Evolutionary conservation across 1,140 invertebrate species (phyloP).

Genomic region (Zaprionus camerounensis): DNA sequence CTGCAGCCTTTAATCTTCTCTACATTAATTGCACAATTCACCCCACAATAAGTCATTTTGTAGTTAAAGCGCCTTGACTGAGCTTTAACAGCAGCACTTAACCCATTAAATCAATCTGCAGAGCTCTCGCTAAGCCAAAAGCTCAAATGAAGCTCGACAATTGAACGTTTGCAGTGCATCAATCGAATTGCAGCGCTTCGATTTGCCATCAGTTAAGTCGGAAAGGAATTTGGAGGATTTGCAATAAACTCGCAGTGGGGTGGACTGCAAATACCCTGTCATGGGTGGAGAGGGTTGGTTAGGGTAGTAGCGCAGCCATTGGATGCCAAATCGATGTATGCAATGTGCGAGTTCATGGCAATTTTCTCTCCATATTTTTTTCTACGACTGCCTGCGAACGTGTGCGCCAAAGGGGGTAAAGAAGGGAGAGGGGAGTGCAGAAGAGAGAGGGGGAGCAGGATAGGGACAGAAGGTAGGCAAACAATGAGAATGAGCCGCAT

Average conservation of each 20-base stretch:
- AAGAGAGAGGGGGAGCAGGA: not conserved
- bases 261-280: slow-evolving; percentile 30
- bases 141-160: not conserved
- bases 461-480: not conserved
- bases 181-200: not conserved
- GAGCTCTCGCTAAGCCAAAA: slow-evolving; percentile 1
- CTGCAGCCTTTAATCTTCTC: not conserved
- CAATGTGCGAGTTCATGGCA: slow-evolving; percentile 47
- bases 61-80: not conserved
- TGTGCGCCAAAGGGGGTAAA: slow-evolving; percentile 28
- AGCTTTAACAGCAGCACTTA: not conserved
- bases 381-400: slow-evolving; percentile 26
- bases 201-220: not conserved
- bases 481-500: slow-evolving; percentile 45
- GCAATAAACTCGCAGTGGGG: not conserved
- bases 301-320: not conserved
- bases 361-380: slow-evolving; percentile 50
- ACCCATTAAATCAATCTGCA: slow-evolving; percentile 1
- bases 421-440: not conserved
- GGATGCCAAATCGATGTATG: slow-evolving; percentile 38
- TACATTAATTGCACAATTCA: not conserved
- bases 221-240: slow-evolving; percentile 12
- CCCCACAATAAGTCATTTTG: not conserved
- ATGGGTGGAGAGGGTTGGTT: not conserved
- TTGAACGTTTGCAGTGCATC: not conserved